Base-by-base conservation (phyloP, 2,888 invertebrate genomes). In the Mesopsocus fuscifrons region DNA sequence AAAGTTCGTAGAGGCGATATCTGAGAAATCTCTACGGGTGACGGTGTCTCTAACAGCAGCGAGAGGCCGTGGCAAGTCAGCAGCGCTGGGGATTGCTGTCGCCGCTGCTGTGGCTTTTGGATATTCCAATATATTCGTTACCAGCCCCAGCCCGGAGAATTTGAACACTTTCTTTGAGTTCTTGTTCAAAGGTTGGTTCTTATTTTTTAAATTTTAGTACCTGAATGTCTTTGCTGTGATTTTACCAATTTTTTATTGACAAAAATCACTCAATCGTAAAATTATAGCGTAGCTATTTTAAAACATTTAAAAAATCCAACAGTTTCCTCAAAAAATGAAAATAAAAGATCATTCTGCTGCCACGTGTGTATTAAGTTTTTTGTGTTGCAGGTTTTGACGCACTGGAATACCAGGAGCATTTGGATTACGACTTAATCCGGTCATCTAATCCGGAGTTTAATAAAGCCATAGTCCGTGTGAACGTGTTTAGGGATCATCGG, bases 61-160 rank as follows among this genome's bases (percentile, higher is more conserved):
- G 3, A 73, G 98, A 65, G 97, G 98, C 30, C 72, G 98, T 44
- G 98, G 98, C 50, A 99, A 99, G 66, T 98, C 97, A 0, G 98
- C 98, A 1, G 88, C 95, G 3, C 66, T 99, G 34, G 97, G 97
- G 1, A 67, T 99, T 16, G 77, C 95, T 0, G 78, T 99, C 13
- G 81, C 87, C 6, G 84, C 80, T 0, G 81, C 87, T 1, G 69
- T 88, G 2, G 78, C 84, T 1, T 79, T 83, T 53, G 77, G 80
- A 18, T 87, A 85, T 57, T 84, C 89, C 31, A 94, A 92, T 59
- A 83, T 95, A 47, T 97, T 92, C 64, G 92, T 98, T 30, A 95
- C 98, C 0, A 91, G 94, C 43, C 98, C 98, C 0, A 87, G 88
- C 58, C 97, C 98, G 0, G 98, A 98, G 62, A 98, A 99, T 66